Base-by-base conservation (phyloP, 2,888 invertebrate species). In the Mesorhabditis spiculigera region DNA sequence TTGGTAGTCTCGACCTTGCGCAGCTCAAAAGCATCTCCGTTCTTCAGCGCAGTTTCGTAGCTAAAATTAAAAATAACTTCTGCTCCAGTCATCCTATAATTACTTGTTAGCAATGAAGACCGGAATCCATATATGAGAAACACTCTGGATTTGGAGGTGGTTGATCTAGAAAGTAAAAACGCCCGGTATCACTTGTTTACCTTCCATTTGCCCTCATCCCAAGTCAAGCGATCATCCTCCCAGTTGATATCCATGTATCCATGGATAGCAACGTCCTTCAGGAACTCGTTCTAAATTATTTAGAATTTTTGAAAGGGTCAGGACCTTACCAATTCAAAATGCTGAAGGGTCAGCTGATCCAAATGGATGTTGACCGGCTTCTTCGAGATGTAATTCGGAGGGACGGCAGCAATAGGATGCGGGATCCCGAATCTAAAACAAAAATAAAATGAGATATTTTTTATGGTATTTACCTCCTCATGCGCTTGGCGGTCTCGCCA, bases 371-470 rank as follows among this genome's bases (percentile, higher is more conserved):
- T 77, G 50, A 85, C 79, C 42, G 79, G 77, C 58, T 78, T 73
- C 16, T 72, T 74, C 42, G 72, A 71, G 28, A 79, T 67, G 69
- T 79, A 83, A 69, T 77, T 81, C 42, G 85, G 85, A 28, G 85
- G 85, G 41, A 85, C 71, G 0, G 86, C 74, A n/a, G 85, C 84
- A 43, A 85, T 83, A 43, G 85, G 78, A 42, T 85, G 86, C 5
- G 81, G 74, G 41, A 80, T 75, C 66, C 79, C 76, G 13, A 78
- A 68, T 74, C 79, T 75, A 61, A 58, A 71, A 42, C 4, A n/a
- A n/a, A 41, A 61, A 10, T 41, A 50, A n/a, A 8, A 63, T 63
- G 16, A 63, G n/a, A 63, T 16, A 13, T 28, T 16, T 41, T 5
- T 44, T 43, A 43, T 63, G 6, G 50, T 43, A 45, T 68, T 43